Base-by-base conservation (phyloP, 2,797 vertebrate genomes). In the Arctocebus calabarensis region DNA sequence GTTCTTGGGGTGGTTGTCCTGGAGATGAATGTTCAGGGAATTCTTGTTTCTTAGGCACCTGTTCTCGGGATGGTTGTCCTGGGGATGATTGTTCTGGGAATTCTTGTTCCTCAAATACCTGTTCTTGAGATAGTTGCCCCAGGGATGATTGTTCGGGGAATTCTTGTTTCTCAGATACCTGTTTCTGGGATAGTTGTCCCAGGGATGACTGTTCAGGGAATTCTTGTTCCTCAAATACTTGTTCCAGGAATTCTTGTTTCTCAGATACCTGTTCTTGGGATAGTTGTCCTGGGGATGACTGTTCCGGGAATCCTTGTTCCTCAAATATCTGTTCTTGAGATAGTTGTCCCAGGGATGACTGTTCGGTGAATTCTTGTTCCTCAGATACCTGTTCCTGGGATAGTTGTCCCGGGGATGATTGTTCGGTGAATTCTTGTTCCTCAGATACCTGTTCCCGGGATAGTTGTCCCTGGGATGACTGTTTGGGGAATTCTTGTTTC, bases 71-170 rank as follows among this genome's bases (percentile, higher is more conserved):
- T 48, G 34, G 8, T 34, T 40, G 27, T 73, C 17, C 71, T 3
- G 13, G n/a, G 19, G 19, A 6, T 4, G 29, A 29, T 29, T n/a
- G 3, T 5, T 11, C 55, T 6, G 17, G 3, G 0, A 23, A 19
- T 29, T 70, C 9, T 20, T 17, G 3, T 11, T 10, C 4, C 75
- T 91, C 40, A 17, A 29, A 3, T 32, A 22, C 7, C 81, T 73
- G 29, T 45, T 78, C 37, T n/a, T 11, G 22, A 1, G 3, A 23
- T n/a, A 20, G 9, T 16, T 34, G 37, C 34, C 16, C 25, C 8
- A 5, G n/a, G 19, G 45, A n/a, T 0, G 7, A 10, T 17, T 59
- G 22, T 9, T 8, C 25, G 27, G 13, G 48, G 48, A 48, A 11
- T 48, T 23, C 2, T 2, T 29, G 20, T 19, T 64, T 34, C 16